Base-by-base conservation (phyloP, 2,113 vertebrate species). In the Dicrurus megarhynchus region DNA sequence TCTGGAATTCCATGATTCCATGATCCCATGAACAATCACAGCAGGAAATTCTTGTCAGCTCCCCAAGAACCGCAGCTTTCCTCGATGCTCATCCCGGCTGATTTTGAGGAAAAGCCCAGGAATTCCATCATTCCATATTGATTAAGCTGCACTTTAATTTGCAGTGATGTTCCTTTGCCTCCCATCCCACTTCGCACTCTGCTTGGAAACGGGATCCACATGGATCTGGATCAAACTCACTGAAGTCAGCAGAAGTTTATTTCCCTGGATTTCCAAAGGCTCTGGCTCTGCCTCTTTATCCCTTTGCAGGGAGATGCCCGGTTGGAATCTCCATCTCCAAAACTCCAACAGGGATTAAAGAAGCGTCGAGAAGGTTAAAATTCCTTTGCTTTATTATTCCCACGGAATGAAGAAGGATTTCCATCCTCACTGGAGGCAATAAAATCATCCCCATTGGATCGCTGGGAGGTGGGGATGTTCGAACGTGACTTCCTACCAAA, bases 121-220 rank as follows among this genome's bases (percentile, higher is more conserved):
- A 59, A 76, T 76, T 42, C 2, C 17, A 44, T 11, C 10, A 42
- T 57, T 67, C 30, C 52, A 9, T 26, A 4, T 3, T 5, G 26
- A 50, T 50, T 17, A 35, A 16, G 13, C 70, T 24, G 24, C 0
- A 0, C 10, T 35, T 75, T 16, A 41, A 57, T 85, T 41, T 16
- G 20, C 16, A 41, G 4, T 35, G 24, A 4, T 2, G 19, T 20
- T 49, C 16, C 9, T 42, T 49, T 19, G 13, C 16, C 50, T 35
- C 52, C 35, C 20, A 13, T 5, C 21, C 32, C 20, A 9, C 35
- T 26, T 19, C 0, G 0, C 0, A 1, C 16, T 41, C 30, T n/a
- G 8, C 60, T 32, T 24, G 70, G 83, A 41, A 6, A 26, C 2
- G 10, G 70, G 50, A 67, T 57, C 42, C 42, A 13, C 16, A 0